These are phyloP conservation scores for Heterochromis multidens DNA, from an alignment of 2,113 vertebrate species.

Conservation along the genomic window DNA sequence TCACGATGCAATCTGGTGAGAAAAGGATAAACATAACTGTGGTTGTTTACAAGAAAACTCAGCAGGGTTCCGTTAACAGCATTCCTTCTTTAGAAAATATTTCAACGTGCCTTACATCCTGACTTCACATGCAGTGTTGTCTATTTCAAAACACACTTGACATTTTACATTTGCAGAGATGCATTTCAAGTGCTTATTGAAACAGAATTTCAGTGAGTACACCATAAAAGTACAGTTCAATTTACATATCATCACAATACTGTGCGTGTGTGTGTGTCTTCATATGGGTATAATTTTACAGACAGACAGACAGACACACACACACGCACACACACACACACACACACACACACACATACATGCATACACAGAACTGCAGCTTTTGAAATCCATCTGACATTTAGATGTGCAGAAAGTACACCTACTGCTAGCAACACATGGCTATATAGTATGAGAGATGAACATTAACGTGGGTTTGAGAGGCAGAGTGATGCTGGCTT, in stretches of 20 bases:
- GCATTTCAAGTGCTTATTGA: background rate
- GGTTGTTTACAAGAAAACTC: background rate
- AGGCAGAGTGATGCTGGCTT: conserved; percentile 10
- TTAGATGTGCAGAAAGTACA: conserved; percentile 26
- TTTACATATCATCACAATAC: background rate
- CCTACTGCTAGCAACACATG: conserved; percentile 2
- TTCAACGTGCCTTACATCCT: background rate
- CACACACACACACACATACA: background rate
- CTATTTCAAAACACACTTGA: background rate
- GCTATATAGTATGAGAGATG: background rate
- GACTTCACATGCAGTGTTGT: background rate
- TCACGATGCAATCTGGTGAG: background rate
- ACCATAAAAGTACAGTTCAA: background rate
- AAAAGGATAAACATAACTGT: background rate
- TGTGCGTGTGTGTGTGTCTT: no score
- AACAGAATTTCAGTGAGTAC: background rate
- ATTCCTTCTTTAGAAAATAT: background rate
- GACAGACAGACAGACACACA: no score
- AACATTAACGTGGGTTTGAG: conserved; percentile 41
- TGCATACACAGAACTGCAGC: background rate
- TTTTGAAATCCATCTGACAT: conserved; percentile 27
- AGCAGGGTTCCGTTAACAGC: background rate
- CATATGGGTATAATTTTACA: no score
- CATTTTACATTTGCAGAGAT: background rate
- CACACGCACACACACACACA: background rate